These are phyloP conservation scores for Equus quagga DNA, from an alignment of 2,113 vertebrate species.

Conservation along the genomic window DNA sequence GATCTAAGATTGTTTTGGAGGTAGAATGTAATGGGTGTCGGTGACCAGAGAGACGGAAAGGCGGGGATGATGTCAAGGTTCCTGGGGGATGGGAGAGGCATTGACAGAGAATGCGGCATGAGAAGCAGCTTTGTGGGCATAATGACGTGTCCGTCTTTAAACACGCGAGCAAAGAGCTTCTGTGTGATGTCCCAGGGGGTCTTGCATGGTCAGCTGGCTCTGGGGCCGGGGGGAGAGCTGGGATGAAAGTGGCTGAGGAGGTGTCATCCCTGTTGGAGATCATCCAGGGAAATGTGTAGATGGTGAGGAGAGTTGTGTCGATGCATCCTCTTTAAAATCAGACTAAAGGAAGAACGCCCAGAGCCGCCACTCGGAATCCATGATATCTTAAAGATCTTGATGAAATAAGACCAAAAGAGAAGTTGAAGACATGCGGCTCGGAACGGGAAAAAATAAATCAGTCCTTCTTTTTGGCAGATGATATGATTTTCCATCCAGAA, in stretches of 20 bases:
- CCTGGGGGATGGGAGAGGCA: neutral
- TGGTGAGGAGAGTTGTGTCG: neutral
- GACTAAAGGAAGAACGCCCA: neutral
- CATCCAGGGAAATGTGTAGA: neutral
- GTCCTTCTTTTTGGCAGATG: neutral
- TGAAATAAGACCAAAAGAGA: conserved; percentile 39
- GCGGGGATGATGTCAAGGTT: neutral
- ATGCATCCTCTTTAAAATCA: neutral
- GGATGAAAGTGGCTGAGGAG: neutral
- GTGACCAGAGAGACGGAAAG: neutral
- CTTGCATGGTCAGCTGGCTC: neutral
- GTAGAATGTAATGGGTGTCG: neutral
- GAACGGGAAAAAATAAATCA: neutral
- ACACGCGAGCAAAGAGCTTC: neutral
- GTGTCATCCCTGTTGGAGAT: neutral
- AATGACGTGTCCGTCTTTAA: neutral
- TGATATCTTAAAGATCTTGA: neutral
- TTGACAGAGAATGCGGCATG: neutral
- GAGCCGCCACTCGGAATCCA: neutral
- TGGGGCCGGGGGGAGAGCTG: neutral
- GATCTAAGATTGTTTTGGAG: neutral
- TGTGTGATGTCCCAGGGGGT: neutral
- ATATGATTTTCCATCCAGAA: neutral
- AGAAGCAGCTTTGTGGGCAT: neutral
- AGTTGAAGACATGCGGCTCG: neutral